Conservation (phyloP, 1,140 invertebrate species). For the Zaprionus ghesquierei region DNA sequence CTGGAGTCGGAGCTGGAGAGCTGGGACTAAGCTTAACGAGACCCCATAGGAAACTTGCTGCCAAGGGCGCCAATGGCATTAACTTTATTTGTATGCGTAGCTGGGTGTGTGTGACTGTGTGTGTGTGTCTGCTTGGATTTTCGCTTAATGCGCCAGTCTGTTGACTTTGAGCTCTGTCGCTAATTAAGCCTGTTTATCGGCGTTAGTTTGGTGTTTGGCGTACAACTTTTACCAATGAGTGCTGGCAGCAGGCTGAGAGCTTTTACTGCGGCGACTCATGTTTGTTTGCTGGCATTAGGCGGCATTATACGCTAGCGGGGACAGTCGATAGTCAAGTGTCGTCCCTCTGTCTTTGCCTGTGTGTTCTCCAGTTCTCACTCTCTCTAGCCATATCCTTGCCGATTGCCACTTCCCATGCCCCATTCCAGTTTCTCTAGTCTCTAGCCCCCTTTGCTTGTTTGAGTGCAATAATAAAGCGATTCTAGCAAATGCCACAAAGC, state of each 20-base stretch:
- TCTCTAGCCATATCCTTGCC: not conserved
- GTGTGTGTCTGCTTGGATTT: constrained; percentile 36
- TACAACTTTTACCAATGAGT: constrained; percentile 48
- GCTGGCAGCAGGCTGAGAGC: not conserved
- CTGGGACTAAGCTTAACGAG: constrained; percentile 48
- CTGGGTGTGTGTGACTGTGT: constrained; percentile 14
- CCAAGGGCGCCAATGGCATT: constrained; percentile 43
- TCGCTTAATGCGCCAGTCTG: constrained; percentile 70
- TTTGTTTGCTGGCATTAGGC: constrained; percentile 17
- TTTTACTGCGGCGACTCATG: constrained; percentile 20
- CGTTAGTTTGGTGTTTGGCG: constrained; percentile 69
- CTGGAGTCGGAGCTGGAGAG: not conserved
- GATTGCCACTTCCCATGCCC: not conserved
- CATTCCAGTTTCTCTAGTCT: not conserved
- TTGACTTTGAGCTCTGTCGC: constrained; percentile 75
- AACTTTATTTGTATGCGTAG: constrained; percentile 44
- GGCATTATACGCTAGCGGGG: not conserved
- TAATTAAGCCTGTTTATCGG: constrained; percentile 80
- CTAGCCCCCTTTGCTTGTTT: constrained; percentile 17
- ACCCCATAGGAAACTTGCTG: constrained; percentile 46
- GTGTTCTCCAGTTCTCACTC: not conserved
- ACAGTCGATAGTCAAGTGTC: not conserved
- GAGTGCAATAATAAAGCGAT: constrained; percentile 79
- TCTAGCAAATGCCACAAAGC: constrained; percentile 76
- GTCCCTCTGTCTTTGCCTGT: not conserved